A percentile compares a stretch with the other conserved stretches of the same genome.
Conservation (phyloP, 2,888 invertebrate genomes). For the Drosophila imparisetae region DNA sequence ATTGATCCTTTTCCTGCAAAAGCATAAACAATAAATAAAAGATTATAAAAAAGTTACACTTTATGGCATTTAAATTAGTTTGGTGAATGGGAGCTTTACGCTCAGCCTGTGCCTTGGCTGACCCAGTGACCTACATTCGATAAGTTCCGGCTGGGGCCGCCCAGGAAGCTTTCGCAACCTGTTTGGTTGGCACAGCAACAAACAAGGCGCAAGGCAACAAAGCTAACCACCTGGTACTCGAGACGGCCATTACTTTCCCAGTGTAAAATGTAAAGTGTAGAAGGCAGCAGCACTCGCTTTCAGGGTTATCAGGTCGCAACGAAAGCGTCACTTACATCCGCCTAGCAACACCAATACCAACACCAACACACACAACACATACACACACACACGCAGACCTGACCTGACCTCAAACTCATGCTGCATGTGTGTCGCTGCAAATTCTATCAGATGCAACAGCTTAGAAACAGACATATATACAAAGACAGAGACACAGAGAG, state of each 20-base stretch:
- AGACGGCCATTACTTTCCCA: background rate
- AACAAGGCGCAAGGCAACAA: background rate
- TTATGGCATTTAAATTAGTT: background rate
- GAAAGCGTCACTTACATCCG: slow-evolving; percentile 1
- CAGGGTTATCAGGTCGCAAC: slow-evolving; percentile 19
- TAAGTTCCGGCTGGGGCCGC: background rate
- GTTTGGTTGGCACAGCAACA: slow-evolving; percentile 26
- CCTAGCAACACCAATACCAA: background rate
- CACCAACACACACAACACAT: background rate
- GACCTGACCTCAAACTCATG: slow-evolving; percentile 2
- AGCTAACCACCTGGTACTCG: background rate
- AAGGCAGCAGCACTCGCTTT: background rate
- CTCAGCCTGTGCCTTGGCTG: background rate
- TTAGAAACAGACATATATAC: background rate
- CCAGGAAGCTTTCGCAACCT: slow-evolving; percentile 44
- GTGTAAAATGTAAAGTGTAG: background rate
- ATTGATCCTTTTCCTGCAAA: slow-evolving; percentile 96
- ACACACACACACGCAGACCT: background rate
- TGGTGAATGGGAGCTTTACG: background rate
- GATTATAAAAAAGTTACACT: background rate
- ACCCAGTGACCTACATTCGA: slow-evolving; percentile 44
- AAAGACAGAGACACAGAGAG: background rate
- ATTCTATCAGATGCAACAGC: background rate
- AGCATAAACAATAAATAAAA: background rate
- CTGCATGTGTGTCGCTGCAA: background rate